Conservation (phyloP, 1,140 invertebrate species). For the Euschistus heros region DNA sequence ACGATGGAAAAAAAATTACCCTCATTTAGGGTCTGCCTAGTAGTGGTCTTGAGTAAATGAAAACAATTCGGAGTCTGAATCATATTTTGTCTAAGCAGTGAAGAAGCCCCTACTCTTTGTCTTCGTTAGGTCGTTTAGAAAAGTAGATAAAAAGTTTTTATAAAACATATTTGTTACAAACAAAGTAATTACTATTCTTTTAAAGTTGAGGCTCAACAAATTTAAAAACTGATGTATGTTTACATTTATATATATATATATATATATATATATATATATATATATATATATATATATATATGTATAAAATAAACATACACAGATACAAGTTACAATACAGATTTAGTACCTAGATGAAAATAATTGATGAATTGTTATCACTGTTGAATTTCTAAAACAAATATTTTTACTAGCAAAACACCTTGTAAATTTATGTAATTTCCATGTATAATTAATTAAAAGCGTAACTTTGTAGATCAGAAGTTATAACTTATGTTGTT, state of each 20-base stretch:
- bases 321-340: background rate
- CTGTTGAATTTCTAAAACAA: too few species aligned
- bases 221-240: background rate
- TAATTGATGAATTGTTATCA: background rate
- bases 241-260: background rate
- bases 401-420: too few species aligned
- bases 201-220: slow-evolving; percentile 13
- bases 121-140: background rate
- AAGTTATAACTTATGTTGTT: too few species aligned
- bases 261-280: background rate
- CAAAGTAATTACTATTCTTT: slow-evolving; percentile 4
- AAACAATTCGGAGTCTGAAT: background rate
- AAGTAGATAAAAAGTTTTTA: background rate
- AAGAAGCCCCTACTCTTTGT: background rate
- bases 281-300: slow-evolving; percentile 1
- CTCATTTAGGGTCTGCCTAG: background rate
- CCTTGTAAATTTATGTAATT: too few species aligned
- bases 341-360: slow-evolving; percentile 1
- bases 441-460: too few species aligned
- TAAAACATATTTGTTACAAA: background rate
- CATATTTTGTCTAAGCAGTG: background rate
- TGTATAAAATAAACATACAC: background rate
- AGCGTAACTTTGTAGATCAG: too few species aligned
- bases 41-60: background rate
- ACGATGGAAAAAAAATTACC: background rate